Evolutionary conservation across 2,888 invertebrate genomes (phyloP), one percentile per base, ranked within the genome.

Genomic region (Mesorhabditis spiculigera): DNA sequence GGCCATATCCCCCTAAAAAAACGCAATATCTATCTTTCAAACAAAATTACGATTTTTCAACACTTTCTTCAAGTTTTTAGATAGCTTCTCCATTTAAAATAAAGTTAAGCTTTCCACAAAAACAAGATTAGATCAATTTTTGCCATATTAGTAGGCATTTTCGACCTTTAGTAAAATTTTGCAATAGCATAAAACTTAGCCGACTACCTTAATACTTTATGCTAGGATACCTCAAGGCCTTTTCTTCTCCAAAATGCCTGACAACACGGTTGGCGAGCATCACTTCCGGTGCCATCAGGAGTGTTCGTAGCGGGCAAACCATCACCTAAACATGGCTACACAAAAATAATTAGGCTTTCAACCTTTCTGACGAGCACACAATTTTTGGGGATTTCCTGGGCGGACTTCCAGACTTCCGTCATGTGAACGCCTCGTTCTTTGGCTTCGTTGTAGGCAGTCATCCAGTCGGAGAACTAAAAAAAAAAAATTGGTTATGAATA

Each of bases 231-330:
- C 16, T 64, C 28, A 84, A 67, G 0, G 83, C 82, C 67, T 77
- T 71, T 16, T 84, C 82, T 6, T 79, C 75, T 5, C 82, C 82
- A 63, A 81, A 82, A 42, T 78, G 58, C 10, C 84, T 71, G 45
- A 84, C 75, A 4, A 82, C 79, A 61, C 84, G 75, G 71, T 83
- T 83, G n/a, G 76, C 71, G 82, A 83, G 81, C 82, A 84, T 81
- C n/a, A 82, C 81, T 70, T 83, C 83, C 4, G 81, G 80, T 61
- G 80, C 71, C 78, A 79, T 76, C 6, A 81, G 68, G 3, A 81
- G 64, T 0, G 65, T 68, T 44, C 80, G 75, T 13, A 73, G 68
- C 3, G 81, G 81, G 61, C 75, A 79, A 44, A 81, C 77, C 68
- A 81, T 71, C 13, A 77, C 71, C 79, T 80, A 43, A 65, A 75